phyloP scores from a whole-genome alignment of 2,888 invertebrate species.

The Cheilosia pagana region DNA sequence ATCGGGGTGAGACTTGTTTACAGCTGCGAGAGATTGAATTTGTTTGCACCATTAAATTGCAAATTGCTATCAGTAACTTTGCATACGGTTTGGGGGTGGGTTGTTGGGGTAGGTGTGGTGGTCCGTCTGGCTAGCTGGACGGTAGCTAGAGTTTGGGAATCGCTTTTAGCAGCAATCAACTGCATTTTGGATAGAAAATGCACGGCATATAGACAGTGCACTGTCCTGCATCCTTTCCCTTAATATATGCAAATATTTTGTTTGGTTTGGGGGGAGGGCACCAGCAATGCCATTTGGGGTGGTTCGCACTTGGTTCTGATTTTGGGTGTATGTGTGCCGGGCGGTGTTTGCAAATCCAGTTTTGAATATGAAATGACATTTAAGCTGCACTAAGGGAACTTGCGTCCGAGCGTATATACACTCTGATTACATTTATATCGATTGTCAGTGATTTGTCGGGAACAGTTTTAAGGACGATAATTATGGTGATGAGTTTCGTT shows the following conservation, averaged over 20 bases:
- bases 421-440: conserved; percentile 51
- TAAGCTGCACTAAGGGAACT: conserved; percentile 13
- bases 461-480: conserved; percentile 34
- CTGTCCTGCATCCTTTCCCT: conserved; percentile 46
- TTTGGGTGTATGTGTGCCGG: conserved; percentile 73
- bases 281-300: neutral
- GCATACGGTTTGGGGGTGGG: conserved; percentile 77
- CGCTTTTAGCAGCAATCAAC: conserved; percentile 69
- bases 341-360: conserved; percentile 38
- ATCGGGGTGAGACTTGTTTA: conserved; percentile 75
- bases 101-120: too few relatives aligned
- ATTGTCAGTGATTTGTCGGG: conserved; percentile 53
- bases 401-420: conserved; percentile 21
- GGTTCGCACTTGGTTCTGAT: conserved; percentile 61
- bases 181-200: conserved; percentile 60
- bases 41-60: conserved; percentile 83
- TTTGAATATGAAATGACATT: conserved; percentile 69
- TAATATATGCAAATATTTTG: conserved; percentile 67
- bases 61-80: conserved; percentile 82
- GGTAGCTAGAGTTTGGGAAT: conserved; percentile 29
- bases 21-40: conserved; percentile 80
- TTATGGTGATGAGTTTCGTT: conserved; percentile 18
- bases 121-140: conserved; percentile 31
- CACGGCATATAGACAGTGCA: conserved; percentile 27
- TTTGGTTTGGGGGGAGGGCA: neutral